Percentiles rank a stretch among this genome's conserved stretches.
Evolutionary conservation across 2,113 vertebrate species (phyloP).

Genomic region (Bagarius yarrelli): DNA sequence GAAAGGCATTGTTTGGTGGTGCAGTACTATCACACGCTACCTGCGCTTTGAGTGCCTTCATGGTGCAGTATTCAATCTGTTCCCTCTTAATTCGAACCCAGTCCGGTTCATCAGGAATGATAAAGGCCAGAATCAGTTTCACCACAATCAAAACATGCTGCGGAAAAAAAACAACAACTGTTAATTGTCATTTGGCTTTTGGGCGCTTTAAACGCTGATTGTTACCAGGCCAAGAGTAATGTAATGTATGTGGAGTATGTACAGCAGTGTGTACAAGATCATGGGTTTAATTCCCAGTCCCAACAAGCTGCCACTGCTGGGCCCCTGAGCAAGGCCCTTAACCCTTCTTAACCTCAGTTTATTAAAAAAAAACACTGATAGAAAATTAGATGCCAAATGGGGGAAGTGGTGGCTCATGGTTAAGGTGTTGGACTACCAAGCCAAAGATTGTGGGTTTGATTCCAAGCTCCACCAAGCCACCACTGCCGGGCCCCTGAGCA

Average conservation of each 20-base stretch:
- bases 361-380: no score
- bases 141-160: slow-evolving; percentile 73
- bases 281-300: no score
- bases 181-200: not conserved
- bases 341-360: no score
- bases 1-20: not conserved
- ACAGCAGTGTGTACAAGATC: not conserved
- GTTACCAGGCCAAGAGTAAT: not conserved
- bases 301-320: no score
- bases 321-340: no score
- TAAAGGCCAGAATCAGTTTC: slow-evolving; percentile 67
- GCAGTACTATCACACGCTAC: slow-evolving; percentile 43
- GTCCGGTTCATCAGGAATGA: slow-evolving; percentile 76
- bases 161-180: slow-evolving; percentile 31
- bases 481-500: no score
- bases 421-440: no score
- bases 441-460: no score
- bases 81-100: slow-evolving; percentile 72
- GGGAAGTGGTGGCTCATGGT: no score
- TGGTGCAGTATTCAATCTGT: slow-evolving; percentile 70
- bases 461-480: no score
- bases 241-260: not conserved
- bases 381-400: no score
- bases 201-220: not conserved
- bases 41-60: slow-evolving; percentile 71